Evolutionary conservation across 2,113 vertebrate genomes (phyloP), one percentile per base, ranked within the genome.

Genomic region (Indri indri): DNA sequence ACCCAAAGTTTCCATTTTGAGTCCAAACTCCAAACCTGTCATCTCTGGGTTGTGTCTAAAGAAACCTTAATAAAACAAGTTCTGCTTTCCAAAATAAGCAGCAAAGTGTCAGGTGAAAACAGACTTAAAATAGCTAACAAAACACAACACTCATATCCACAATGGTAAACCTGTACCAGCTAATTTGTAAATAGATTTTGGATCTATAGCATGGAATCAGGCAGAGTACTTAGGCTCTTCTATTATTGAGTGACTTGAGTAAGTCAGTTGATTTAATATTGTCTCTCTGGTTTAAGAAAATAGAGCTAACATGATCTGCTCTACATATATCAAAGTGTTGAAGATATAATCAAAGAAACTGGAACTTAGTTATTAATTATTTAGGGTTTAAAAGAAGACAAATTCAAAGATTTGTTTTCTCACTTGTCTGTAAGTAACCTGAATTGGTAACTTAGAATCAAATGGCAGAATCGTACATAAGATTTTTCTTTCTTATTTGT

Each of bases 1-100:
- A 97, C 90, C 94, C 54, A 16, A 77, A 96, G 47, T 94, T 97
- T 97, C 88, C 61, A 80, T 94, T 92, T 90, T 89, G 71, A 94
- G 34, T 86, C 14, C 82, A 70, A 59, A 90, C 66, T 73, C 66
- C 61, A 96, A 97, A 96, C 20, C 61, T 92, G 81, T 95, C 96
- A 94, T 92, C 82, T 90, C 61, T 52, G 12, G 85, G 42, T 89
- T 91, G 54, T 86, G 42, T 94, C 88, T 96, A 82, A 96, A 88
- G 34, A 61, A 95, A 90, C 23, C 17, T 66, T 87, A 91, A 25
- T 13, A 86, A 86, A 92, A 82, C 50, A 84, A 83, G 61, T 70
- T 80, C 18, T 88, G 3, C 30, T 90, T 4, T 95, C 90, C 95
- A 93, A 95, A 95, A 74, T 90, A 90, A 97, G 65, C 92, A 70